These are phyloP conservation scores for Turritopsis dohrnii DNA, from an alignment of 30 jellyfish, hydroid and myxozoan genomes.

Conservation along the genomic window DNA sequence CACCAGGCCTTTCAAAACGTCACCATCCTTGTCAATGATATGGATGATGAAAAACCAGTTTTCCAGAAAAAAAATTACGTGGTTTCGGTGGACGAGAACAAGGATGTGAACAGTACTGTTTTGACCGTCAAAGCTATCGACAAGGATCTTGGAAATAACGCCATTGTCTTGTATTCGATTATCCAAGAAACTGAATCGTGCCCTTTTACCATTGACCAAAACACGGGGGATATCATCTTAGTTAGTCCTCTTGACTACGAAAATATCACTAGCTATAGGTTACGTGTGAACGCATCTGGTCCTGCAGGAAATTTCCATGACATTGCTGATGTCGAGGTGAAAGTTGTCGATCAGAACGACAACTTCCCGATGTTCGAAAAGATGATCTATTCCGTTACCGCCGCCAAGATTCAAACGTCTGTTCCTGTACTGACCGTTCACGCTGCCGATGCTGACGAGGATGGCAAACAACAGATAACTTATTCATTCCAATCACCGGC, in stretches of 20 bases:
- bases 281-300: conserved; percentile 66
- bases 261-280: conserved; percentile 26
- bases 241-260: conserved; percentile 73
- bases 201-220: conserved; percentile 56
- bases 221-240: conserved; percentile 51
- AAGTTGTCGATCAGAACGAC: conserved; percentile 75
- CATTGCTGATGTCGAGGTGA: conserved; percentile 46
- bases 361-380: conserved; percentile 71
- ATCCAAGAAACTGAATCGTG: conserved; percentile 27
- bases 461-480: conserved; percentile 48
- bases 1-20: conserved; percentile 63
- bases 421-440: conserved; percentile 25
- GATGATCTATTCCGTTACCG: conserved; percentile 46
- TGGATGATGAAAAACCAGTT: conserved; percentile 70
- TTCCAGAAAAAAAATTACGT: conserved; percentile 45
- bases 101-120: conserved; percentile 49
- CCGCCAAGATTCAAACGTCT: conserved; percentile 34
- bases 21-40: conserved; percentile 60
- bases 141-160: conserved; percentile 69
- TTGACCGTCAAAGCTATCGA: conserved; percentile 62
- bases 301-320: conserved; percentile 29
- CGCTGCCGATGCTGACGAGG: conserved; percentile 80
- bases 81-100: conserved; percentile 50
- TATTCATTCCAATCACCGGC: conserved; percentile 47
- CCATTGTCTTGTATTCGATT: conserved; percentile 49